A percentile compares a stretch with the other conserved stretches of the same genome.
Conservation (phyloP, 2,888 invertebrate genomes). For the Iphiclides podalirius region DNA sequence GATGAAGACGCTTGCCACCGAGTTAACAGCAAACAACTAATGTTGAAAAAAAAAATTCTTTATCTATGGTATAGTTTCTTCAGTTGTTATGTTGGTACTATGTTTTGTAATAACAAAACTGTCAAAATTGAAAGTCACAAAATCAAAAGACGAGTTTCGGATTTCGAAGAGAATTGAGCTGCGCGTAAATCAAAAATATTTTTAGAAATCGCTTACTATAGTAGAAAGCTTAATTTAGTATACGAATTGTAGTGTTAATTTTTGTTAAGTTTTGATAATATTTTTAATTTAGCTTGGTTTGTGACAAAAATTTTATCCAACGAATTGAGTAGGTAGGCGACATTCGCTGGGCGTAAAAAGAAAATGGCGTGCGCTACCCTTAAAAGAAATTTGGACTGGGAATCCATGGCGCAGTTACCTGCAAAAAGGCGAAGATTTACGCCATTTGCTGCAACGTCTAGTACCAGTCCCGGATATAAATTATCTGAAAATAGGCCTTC, state of each 20-base stretch:
- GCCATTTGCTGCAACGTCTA: conserved; percentile 86
- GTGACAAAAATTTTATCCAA: conserved; percentile 53
- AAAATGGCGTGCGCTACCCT: conserved; percentile 99
- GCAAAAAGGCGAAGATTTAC: conserved; percentile 95
- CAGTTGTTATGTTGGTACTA: conserved; percentile 30
- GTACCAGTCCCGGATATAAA: conserved; percentile 75
- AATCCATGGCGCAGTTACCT: conserved; percentile 93
- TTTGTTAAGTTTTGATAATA: conserved; percentile 50
- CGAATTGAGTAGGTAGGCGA: conserved; percentile 57
- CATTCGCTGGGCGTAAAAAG: conserved; percentile 82
- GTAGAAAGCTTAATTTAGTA: conserved; percentile 31
- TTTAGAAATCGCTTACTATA: conserved; percentile 56
- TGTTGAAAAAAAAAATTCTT: neutral
- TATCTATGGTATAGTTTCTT: conserved; percentile 11
- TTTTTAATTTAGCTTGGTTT: conserved; percentile 53
- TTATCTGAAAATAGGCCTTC: conserved; percentile 83
- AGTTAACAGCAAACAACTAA: too few relatives aligned
- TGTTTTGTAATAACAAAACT: conserved; percentile 43
- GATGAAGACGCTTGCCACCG: too few relatives aligned
- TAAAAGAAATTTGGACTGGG: conserved; percentile 97
- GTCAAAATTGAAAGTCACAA: conserved; percentile 60
- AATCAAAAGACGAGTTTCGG: conserved; percentile 55
- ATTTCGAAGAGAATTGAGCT: conserved; percentile 55
- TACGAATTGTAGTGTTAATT: conserved; percentile 38
- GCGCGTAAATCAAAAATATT: conserved; percentile 58